Base-by-base conservation (phyloP, 2,888 invertebrate genomes). In the Ornithoptera alexandrae region DNA sequence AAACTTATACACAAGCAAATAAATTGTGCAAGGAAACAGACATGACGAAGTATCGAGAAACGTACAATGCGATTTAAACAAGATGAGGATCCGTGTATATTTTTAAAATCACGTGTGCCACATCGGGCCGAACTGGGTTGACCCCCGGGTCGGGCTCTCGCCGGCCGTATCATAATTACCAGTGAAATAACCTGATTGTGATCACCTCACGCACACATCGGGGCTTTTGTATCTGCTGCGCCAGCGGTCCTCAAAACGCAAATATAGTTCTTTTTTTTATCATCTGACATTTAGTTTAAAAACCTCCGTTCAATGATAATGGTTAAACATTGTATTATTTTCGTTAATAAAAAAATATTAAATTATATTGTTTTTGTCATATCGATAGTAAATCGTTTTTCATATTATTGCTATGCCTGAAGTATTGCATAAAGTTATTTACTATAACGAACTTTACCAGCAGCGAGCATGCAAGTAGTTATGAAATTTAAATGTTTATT, bases 161-260 rank as follows among this genome's bases (percentile, higher is more conserved):
- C 84, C 81, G 81, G 81, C 81, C 86, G 87, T 85, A 87, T 91
- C 92, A 92, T 92, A 92, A 92, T 92, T 92, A 92, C 90, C 90
- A 88, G 88, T 88, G 89, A 90, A 90, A 91, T 90, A 92, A 90
- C 91, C 91, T 90, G 92, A 92, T 91, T 92, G 91, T 91, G 90
- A 91, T 91, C 90, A 90, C 81, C 78, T 83, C 87, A 89, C 90
- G 82, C 90, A 90, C 89, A 90, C 86, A 86, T 76, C 74, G 77
- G 78, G 74, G 80, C 79, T 78, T 82, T 83, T 83, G 81, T 86
- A 78, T 84, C 85, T 82, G 79, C 77, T 76, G 68, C 72, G 73
- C 15, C 81, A 82, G 80, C n/a, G 85, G 69, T 81, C 70, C 81
- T 83, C 85, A 89, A 90, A 68, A 20, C 72, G 39, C 24, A 66